Percentiles rank a stretch among this genome's conserved stretches.
These are phyloP conservation scores for Coendou prehensilis DNA, from an alignment of 2,797 vertebrate species.

Conservation along the genomic window DNA sequence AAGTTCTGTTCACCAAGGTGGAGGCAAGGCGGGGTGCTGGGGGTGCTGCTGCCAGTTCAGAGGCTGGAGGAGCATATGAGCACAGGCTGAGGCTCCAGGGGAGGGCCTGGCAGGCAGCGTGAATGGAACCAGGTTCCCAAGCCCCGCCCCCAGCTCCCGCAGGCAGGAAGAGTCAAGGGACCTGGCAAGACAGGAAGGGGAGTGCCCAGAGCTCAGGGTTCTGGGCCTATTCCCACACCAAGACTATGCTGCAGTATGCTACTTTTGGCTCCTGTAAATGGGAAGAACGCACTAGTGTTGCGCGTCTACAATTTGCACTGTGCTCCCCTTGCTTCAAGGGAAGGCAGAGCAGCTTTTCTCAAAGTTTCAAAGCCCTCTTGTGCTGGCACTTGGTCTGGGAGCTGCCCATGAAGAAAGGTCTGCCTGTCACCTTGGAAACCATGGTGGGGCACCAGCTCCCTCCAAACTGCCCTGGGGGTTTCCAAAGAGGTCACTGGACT, in stretches of 20 bases:
- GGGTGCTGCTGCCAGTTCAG: background rate
- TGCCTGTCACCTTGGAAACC: background rate
- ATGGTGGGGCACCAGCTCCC: background rate
- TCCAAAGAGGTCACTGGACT: background rate
- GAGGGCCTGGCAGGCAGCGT: background rate
- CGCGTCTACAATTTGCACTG: accelerated
- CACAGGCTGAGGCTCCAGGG: background rate
- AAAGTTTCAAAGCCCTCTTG: too few species aligned
- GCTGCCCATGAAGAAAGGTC: background rate
- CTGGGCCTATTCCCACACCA: background rate
- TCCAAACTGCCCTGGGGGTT: background rate
- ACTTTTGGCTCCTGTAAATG: background rate
- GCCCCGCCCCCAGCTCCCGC: too few species aligned
- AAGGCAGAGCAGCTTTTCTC: too few species aligned
- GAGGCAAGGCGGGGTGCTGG: background rate
- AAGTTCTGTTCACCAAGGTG: too few species aligned
- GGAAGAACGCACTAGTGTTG: accelerated
- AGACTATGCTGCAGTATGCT: background rate
- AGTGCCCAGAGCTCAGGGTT: background rate
- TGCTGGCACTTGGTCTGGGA: background rate
- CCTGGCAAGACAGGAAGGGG: too few species aligned
- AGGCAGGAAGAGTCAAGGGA: background rate
- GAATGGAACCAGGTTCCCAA: too few species aligned
- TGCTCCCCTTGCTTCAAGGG: background rate
- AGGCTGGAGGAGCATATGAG: background rate